Base-by-base conservation (phyloP, 2,888 invertebrate genomes). In the Eilema griseolum region DNA sequence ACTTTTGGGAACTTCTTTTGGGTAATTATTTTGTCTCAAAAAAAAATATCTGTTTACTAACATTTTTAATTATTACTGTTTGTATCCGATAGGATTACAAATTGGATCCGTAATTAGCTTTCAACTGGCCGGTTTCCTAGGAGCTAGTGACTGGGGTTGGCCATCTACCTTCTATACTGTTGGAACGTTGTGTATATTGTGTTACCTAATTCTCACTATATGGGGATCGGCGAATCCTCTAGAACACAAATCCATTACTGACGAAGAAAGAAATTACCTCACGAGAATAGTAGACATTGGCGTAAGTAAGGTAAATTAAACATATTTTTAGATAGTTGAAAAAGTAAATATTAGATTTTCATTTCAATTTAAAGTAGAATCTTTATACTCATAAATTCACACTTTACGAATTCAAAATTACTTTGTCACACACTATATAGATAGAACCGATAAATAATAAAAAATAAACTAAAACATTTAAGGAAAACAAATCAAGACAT, bases 81-180 rank as follows among this genome's bases (percentile, higher is more conserved):
- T 52, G 8, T 20, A 11, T 11, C 23, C 33, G 8, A 86, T 95
- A 86, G 97, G 97, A 0, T 94, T 96, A 1, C 96, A 96, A 70
- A 88, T 97, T 7, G 97, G 97, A 0, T 97, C 97, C 0, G 96
- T 97, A 0, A 78, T 97, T 12, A 96, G 96, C 0, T 94, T 97
- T 85, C 96, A 96, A 5, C 83, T 96, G 16, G 96, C 96, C 31
- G 97, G 97, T 1, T 76, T 95, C 0, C 88, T 97, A 3, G 96
- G 96, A 2, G 95, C 88, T 0, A 96, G 95, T 0, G 67, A 71
- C 1, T 87, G 80, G 79, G 97, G 97, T 11, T 97, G 97, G 97
- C 96, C 97, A 0, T 95, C 96, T 26, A 95, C 96, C 2, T 97
- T 97, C 84, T 97, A 97, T 88, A 82, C 92, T 0, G 92, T 96